Conservation (phyloP, 2,113 vertebrate species). For the Athene cunicularia region DNA sequence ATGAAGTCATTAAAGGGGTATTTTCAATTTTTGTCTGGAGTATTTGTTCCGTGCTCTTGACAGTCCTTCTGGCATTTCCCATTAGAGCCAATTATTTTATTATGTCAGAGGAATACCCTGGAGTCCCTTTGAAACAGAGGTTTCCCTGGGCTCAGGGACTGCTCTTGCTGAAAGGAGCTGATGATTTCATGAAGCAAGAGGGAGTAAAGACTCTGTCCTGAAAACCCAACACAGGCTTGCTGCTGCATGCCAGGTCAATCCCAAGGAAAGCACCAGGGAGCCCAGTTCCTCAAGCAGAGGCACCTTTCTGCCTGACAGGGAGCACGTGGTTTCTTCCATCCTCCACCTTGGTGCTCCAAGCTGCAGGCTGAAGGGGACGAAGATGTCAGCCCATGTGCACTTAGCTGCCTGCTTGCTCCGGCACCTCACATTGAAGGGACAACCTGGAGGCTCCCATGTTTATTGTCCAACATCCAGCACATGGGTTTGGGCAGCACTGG, state of each 20-base stretch:
- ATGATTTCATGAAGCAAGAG: neutral
- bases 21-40: neutral
- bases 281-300: neutral
- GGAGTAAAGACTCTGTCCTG: neutral
- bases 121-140: neutral
- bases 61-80: neutral
- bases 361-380: neutral
- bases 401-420: neutral
- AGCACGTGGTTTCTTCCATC: rapidly evolving
- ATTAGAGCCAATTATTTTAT: neutral
- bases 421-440: neutral
- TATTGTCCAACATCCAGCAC: neutral
- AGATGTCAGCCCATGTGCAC: neutral
- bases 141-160: neutral
- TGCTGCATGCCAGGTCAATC: rapidly evolving
- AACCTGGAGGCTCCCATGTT: neutral
- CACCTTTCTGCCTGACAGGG: neutral
- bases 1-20: neutral
- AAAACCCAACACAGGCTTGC: neutral
- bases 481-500: rapidly evolving
- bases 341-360: neutral
- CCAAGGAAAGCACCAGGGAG: rapidly evolving
- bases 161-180: neutral
- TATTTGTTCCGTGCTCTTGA: neutral
- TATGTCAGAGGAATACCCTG: neutral